Evolutionary conservation across 2,113 vertebrate species (phyloP), one percentile per base, ranked within the genome.

Genomic region (Hassar affinis): DNA sequence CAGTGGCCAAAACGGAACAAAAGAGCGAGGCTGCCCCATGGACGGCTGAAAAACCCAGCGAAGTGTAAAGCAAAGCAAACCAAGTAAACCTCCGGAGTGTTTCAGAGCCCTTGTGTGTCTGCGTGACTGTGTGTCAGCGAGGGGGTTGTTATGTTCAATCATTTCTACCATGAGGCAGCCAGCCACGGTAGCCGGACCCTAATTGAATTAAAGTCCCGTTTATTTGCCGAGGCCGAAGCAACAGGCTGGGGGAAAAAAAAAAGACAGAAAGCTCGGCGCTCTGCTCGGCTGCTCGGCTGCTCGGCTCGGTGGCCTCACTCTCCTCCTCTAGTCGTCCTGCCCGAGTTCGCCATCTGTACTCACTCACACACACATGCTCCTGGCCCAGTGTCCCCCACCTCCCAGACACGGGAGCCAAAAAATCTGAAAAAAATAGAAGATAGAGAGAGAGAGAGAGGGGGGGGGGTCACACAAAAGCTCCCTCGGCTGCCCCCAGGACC

Each of bases 141-240:
- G 82, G 93, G 91, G 93, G 92, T 64, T 84, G 93, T 95, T 95
- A 96, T 94, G 95, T 96, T 96, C 95, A 96, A 95, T 96, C 93
- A 95, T 95, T 95, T 96, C 95, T 95, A 95, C 95, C 95, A 94
- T 92, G 94, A 96, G 95, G 95, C 94, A 93, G 94, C 94, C 94
- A 93, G 94, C 92, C 93, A 90, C 95, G 94, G 95, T 95, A 95
- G 95, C 95, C 94, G 93, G 95, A 93, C 94, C 96, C 94, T 98
- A 98, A 99, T 98, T 99, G 95, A 98, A 98, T 98, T 98, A 98
- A 98, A 97, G 95, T 95, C 94, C 94, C 94, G 96, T 99, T 97
- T 98, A 97, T 97, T 97, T 97, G 95, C 93, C 92, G 93, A 95
- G 93, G 94, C 94, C 93, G 90, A 91, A 95, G 96, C 95, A 96